Conservation (phyloP, 2,113 vertebrate genomes). For the Hemibagrus wyckioides region DNA sequence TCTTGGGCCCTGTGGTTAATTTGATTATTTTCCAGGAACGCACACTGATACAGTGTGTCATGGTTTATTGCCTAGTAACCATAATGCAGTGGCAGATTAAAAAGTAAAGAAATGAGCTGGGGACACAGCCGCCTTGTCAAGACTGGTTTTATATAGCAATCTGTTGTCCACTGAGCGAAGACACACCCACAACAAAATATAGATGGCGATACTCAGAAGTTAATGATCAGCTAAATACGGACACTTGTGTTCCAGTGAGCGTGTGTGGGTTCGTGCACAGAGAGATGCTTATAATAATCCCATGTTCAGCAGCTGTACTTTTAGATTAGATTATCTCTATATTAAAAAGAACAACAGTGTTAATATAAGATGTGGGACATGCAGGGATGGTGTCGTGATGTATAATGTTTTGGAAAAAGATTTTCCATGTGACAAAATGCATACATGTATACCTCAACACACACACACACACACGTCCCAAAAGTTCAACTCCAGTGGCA, state of each 20-base stretch:
- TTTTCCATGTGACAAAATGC: background rate
- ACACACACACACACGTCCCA: background rate
- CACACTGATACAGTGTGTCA: conserved; percentile 36
- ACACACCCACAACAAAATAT: conserved; percentile 14
- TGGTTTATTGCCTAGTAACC: conserved; percentile 57
- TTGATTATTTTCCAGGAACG: conserved; percentile 54
- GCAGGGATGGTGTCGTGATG: background rate
- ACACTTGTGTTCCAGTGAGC: background rate
- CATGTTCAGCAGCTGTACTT: background rate
- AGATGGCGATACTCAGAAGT: background rate
- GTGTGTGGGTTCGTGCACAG: background rate
- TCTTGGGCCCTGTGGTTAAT: conserved; percentile 29
- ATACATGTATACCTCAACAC: background rate
- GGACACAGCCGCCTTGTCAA: background rate
- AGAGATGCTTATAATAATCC: background rate
- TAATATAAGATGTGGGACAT: background rate
- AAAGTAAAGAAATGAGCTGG: conserved; percentile 30
- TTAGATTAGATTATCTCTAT: background rate
- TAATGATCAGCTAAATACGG: conserved; percentile 3
- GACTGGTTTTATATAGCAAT: conserved; percentile 17
- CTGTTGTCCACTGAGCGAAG: background rate
- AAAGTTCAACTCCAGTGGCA: background rate
- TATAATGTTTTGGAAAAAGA: background rate
- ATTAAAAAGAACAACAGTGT: background rate
- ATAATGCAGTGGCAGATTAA: conserved; percentile 48